These are phyloP conservation scores for Drosophila albomicans DNA, from an alignment of 1,140 invertebrate species.

Conservation along the genomic window DNA sequence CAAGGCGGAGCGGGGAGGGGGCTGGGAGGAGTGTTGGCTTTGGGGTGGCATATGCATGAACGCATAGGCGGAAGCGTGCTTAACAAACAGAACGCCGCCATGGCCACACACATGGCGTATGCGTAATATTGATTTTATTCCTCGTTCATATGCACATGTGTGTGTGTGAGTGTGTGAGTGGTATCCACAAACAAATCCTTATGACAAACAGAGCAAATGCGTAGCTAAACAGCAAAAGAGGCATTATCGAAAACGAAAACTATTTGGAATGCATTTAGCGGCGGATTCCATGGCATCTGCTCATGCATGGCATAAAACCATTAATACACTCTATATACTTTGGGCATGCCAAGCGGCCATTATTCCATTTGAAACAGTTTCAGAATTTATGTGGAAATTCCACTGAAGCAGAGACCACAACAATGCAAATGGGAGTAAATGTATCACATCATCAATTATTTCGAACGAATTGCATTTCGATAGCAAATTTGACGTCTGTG, in stretches of 20 bases:
- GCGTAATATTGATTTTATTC: constrained; percentile 53
- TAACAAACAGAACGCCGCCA: constrained; percentile 2
- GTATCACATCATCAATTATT: background rate
- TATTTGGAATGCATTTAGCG: constrained; percentile 26
- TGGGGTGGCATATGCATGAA: background rate
- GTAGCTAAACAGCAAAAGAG: constrained; percentile 14
- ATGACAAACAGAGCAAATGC: constrained; percentile 34
- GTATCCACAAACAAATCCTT: constrained; percentile 36
- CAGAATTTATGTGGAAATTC: constrained; percentile 5
- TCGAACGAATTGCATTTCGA: background rate
- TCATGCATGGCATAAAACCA: constrained; percentile 15
- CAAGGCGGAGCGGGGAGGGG: no score
- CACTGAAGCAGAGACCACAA: constrained; percentile 1
- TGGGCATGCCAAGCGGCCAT: background rate
- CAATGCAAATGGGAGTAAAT: background rate
- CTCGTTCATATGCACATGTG: background rate
- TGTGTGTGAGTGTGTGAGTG: constrained; percentile 4
- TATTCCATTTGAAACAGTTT: constrained; percentile 3
- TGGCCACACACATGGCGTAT: constrained; percentile 48
- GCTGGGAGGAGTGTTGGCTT: background rate
- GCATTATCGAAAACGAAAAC: constrained; percentile 15
- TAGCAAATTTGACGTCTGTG: background rate
- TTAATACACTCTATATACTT: background rate
- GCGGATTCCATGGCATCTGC: constrained; percentile 13
- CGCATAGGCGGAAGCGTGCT: constrained; percentile 17